Percentiles rank a stretch among this genome's conserved stretches.
phyloP scores from a whole-genome alignment of 2,888 invertebrate genomes.

The Melieria crassipennis region DNA sequence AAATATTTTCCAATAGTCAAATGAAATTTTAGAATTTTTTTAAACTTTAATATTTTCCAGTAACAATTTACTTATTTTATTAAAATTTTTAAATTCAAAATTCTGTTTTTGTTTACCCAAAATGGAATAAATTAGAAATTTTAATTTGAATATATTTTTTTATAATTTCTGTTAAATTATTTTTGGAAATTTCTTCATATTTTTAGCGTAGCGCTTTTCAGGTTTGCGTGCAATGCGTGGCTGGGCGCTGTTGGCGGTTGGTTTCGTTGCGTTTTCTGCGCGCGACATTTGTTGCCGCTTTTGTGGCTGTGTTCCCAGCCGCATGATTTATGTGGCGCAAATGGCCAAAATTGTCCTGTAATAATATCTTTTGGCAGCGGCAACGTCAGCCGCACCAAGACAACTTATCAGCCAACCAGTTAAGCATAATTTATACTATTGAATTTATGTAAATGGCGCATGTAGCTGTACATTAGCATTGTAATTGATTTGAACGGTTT shows the following conservation, averaged over 20 bases:
- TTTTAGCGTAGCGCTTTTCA: background rate
- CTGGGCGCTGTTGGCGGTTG: background rate
- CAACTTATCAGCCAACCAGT: too few relatives aligned
- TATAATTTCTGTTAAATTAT: background rate
- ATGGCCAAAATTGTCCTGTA: constrained; percentile 1
- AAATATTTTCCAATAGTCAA: too few relatives aligned
- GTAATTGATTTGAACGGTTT: background rate
- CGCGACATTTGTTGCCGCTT: background rate
- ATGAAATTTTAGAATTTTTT: too few relatives aligned
- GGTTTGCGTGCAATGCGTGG: too few relatives aligned
- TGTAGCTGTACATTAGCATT: background rate
- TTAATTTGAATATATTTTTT: too few relatives aligned
- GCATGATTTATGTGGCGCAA: background rate
- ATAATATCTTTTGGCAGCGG: background rate
- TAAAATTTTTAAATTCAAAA: too few relatives aligned
- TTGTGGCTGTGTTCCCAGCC: too few relatives aligned
- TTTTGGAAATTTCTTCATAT: background rate
- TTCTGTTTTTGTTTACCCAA: too few relatives aligned
- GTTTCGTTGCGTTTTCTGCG: background rate
- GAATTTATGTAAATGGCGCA: background rate
- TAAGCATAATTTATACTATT: background rate
- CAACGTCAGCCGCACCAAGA: too few relatives aligned
- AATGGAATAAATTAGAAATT: too few relatives aligned
- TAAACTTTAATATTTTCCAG: too few relatives aligned
- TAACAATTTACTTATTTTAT: too few relatives aligned